Conservation (phyloP, 2,113 vertebrate species). For the Hirundichthys speculiger region DNA sequence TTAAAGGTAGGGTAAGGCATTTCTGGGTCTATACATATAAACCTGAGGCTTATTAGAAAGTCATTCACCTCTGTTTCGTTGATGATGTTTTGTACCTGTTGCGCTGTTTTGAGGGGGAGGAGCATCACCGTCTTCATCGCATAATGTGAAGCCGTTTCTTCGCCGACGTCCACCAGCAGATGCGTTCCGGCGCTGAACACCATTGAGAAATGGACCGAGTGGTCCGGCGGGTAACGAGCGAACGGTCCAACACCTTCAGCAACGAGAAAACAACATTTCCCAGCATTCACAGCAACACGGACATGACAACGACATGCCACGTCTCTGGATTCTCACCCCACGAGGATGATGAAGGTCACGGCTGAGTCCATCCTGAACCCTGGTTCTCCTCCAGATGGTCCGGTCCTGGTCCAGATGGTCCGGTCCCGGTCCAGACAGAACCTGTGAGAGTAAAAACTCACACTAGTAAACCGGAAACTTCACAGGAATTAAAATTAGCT, state of each 20-base stretch:
- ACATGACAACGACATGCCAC: not conserved
- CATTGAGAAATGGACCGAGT: not conserved
- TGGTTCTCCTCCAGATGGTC: not conserved
- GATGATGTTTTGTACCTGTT: constrained; percentile 11
- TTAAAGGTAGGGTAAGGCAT: too few relatives aligned
- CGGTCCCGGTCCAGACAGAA: not conserved
- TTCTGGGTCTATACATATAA: too few relatives aligned
- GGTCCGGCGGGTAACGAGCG: not conserved
- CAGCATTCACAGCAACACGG: not conserved
- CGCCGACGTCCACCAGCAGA: constrained; percentile 33
- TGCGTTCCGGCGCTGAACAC: constrained; percentile 40
- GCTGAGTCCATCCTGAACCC: constrained; percentile 22
- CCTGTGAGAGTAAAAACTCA: too few relatives aligned
- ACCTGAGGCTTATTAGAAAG: too few relatives aligned
- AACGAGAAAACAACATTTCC: not conserved
- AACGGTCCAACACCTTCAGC: constrained; percentile 9
- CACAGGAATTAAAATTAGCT: too few relatives aligned
- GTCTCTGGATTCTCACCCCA: constrained; percentile 38
- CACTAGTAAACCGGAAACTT: too few relatives aligned
- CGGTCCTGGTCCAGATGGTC: not conserved
- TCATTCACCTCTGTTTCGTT: not conserved
- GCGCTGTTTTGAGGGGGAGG: not conserved
- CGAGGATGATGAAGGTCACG: constrained; percentile 11
- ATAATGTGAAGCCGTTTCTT: not conserved
- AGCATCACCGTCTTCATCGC: not conserved